A percentile compares a stretch with the other conserved stretches of the same genome.
Evolutionary conservation across 2,113 vertebrate genomes (phyloP).

Genomic region (Triplophysa rosa): DNA sequence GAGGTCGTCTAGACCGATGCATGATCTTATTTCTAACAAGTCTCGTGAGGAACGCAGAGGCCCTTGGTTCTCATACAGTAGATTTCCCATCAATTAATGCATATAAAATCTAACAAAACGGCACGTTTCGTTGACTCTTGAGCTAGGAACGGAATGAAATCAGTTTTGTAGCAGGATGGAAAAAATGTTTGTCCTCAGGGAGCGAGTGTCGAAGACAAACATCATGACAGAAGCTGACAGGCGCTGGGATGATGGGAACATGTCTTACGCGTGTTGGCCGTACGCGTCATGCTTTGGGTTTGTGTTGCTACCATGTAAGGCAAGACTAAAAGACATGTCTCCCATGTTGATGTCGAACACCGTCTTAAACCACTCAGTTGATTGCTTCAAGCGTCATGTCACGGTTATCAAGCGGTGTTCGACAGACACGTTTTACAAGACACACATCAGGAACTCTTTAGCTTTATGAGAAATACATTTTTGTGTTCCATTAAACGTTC

Average conservation of each 20-base stretch:
- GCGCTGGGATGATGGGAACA: not conserved
- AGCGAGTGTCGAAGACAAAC: conserved; percentile 27
- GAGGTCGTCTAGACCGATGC: conserved; percentile 29
- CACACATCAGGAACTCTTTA: conserved; percentile 66
- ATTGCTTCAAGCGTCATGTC: conserved; percentile 52
- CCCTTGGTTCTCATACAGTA: conserved; percentile 67
- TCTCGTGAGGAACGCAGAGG: conserved; percentile 70
- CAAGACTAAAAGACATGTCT: conserved; percentile 61
- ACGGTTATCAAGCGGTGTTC: conserved; percentile 50
- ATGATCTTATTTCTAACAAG: conserved; percentile 59
- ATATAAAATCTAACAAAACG: conserved; percentile 65
- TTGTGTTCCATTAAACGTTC: conserved; percentile 66
- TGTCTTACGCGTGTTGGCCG: conserved; percentile 3
- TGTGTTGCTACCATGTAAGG: conserved; percentile 70
- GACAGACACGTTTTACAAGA: conserved; percentile 59
- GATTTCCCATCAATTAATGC: conserved; percentile 74
- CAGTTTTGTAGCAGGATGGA: conserved; percentile 56
- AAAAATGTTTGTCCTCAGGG: conserved; percentile 31
- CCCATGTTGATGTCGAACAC: conserved; percentile 55
- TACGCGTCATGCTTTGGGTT: conserved; percentile 55
- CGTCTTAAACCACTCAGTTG: conserved; percentile 64
- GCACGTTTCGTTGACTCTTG: conserved; percentile 59
- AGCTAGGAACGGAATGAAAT: conserved; percentile 54
- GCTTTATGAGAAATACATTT: conserved; percentile 69
- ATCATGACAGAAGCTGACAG: conserved; percentile 17